phyloP scores from a whole-genome alignment of 2,888 invertebrate genomes.

The Leptarthrus brevirostris region DNA sequence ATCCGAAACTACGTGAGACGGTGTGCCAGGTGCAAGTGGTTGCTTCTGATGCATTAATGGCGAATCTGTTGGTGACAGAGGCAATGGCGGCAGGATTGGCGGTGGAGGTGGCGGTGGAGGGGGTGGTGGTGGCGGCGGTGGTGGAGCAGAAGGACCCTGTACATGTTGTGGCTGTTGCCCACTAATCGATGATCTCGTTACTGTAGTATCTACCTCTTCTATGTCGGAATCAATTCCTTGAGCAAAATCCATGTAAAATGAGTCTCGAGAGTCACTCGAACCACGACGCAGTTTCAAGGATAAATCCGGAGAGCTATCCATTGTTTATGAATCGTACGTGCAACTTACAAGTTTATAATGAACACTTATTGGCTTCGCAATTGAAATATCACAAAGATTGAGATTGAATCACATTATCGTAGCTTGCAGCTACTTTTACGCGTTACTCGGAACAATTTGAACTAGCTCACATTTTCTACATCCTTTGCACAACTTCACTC shows the following conservation, averaged over 20 bases:
- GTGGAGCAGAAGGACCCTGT: conserved; percentile 55
- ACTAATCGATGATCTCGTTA: conserved; percentile 64
- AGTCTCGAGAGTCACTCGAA: conserved; percentile 87
- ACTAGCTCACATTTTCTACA: conserved; percentile 1
- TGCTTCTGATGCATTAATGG: conserved; percentile 56
- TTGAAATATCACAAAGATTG: conserved; percentile 34
- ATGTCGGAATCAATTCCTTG: conserved; percentile 91
- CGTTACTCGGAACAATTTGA: not conserved
- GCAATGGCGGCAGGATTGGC: conserved; percentile 58
- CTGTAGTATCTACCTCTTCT: conserved; percentile 81
- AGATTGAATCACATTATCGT: not conserved
- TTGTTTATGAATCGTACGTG: conserved; percentile 53
- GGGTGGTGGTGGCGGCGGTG: conserved; percentile 19
- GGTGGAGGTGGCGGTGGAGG: conserved; percentile 60
- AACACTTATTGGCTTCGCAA: conserved; percentile 35
- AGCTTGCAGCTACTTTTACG: not conserved
- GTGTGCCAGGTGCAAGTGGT: conserved; percentile 11
- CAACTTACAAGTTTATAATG: not conserved
- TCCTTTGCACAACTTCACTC: not conserved
- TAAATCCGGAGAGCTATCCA: conserved; percentile 87
- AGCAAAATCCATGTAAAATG: conserved; percentile 91
- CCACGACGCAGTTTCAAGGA: conserved; percentile 86
- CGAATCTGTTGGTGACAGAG: conserved; percentile 62
- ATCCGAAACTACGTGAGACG: not conserved
- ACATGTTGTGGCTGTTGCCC: conserved; percentile 49